These are phyloP conservation scores for Fissipunctia ypsillon DNA, from an alignment of 2,888 invertebrate species.

Conservation along the genomic window DNA sequence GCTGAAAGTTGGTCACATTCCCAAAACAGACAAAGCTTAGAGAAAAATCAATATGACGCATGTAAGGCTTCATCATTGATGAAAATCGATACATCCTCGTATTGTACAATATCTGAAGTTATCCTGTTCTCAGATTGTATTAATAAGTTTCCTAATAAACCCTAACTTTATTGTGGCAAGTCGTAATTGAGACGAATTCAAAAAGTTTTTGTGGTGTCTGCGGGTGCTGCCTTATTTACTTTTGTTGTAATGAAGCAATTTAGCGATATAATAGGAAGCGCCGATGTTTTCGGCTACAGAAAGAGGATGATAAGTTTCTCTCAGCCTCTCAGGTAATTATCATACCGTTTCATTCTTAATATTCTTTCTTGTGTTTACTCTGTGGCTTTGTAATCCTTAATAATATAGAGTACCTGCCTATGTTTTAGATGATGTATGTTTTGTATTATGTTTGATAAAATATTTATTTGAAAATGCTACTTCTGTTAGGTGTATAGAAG, in stretches of 20 bases:
- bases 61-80: background rate
- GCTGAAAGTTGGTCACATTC: background rate
- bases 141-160: slow-evolving; percentile 56
- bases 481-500: background rate
- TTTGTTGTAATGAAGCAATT: slow-evolving; percentile 57
- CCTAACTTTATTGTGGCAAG: slow-evolving; percentile 53
- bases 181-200: slow-evolving; percentile 64
- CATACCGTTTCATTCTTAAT: slow-evolving; percentile 9
- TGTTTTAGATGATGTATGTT: background rate
- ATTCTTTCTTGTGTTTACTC: slow-evolving; percentile 17
- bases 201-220: slow-evolving; percentile 59
- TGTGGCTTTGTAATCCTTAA: slow-evolving; percentile 8
- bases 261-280: slow-evolving; percentile 39
- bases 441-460: background rate
- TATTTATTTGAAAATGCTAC: background rate
- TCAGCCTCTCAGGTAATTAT: slow-evolving; percentile 27
- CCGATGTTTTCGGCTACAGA: slow-evolving; percentile 22
- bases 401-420: background rate
- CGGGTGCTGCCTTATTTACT: slow-evolving; percentile 57
- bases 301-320: slow-evolving; percentile 32
- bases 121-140: slow-evolving; percentile 34
- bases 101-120: slow-evolving; percentile 17
- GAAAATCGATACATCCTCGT: slow-evolving; percentile 6
- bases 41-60: background rate
- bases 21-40: background rate